These are phyloP conservation scores for Heteropelma amictum DNA, from an alignment of 2,888 invertebrate species.

Conservation along the genomic window DNA sequence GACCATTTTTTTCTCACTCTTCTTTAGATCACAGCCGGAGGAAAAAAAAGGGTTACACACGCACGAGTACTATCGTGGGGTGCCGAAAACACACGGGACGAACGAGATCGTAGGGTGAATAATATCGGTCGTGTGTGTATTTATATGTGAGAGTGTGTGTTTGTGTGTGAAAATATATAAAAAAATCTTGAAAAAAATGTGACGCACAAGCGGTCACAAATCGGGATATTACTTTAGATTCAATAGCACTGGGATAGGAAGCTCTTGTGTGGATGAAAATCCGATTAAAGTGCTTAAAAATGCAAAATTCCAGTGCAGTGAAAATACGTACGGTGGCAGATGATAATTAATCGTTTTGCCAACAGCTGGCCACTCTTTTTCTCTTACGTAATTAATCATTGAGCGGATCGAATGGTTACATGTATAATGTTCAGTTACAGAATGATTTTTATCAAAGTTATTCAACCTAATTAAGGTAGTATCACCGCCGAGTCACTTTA, in stretches of 20 bases:
- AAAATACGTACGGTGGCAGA: not conserved
- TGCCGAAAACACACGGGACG: not conserved
- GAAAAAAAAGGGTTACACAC: slow-evolving; percentile 49
- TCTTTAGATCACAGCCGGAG: not conserved
- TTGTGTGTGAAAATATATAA: slow-evolving; percentile 3
- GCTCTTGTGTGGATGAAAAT: slow-evolving; percentile 14
- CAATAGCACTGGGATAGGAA: slow-evolving; percentile 30
- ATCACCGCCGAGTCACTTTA: too few relatives aligned
- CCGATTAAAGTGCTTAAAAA: slow-evolving; percentile 31
- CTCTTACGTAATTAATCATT: not conserved
- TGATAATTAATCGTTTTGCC: not conserved
- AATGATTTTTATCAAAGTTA: not conserved
- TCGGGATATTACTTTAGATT: slow-evolving; percentile 48
- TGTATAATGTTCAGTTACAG: not conserved
- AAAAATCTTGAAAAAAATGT: slow-evolving; percentile 55
- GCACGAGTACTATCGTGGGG: not conserved
- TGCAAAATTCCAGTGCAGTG: not conserved
- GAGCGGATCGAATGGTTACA: not conserved
- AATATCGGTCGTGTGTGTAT: not conserved
- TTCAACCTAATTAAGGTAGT: too few relatives aligned
- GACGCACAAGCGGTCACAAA: slow-evolving; percentile 61
- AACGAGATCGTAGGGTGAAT: slow-evolving; percentile 2
- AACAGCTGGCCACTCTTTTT: slow-evolving; percentile 3
- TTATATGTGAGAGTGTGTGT: not conserved
- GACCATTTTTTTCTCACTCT: slow-evolving; percentile 33